Evolutionary conservation across 2,888 invertebrate genomes (phyloP).

Genomic region (Drosophila paramelanica): DNA sequence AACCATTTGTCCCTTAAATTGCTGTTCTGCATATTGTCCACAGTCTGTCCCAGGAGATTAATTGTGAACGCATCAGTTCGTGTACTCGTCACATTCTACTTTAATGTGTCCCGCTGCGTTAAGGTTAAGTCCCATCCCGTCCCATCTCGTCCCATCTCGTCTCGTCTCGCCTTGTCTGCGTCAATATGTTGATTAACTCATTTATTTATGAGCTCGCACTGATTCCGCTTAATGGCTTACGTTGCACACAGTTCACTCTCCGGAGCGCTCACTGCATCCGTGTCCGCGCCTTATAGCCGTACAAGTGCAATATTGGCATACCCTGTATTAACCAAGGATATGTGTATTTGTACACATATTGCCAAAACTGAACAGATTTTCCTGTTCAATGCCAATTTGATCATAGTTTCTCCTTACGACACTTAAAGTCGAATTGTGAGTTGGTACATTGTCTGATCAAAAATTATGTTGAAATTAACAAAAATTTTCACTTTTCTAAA

Average conservation of each 20-base stretch:
- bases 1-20: constrained; percentile 13
- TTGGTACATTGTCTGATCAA: too few relatives aligned
- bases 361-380: neutral
- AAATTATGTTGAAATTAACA: too few relatives aligned
- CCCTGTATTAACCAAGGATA: constrained; percentile 10
- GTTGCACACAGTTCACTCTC: constrained; percentile 20
- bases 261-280: constrained; percentile 18
- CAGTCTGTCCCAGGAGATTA: constrained; percentile 34
- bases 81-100: constrained; percentile 4
- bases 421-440: too few relatives aligned
- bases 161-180: constrained; percentile 38
- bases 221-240: constrained; percentile 73
- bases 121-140: constrained; percentile 20
- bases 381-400: neutral
- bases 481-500: neutral
- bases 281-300: constrained; percentile 26
- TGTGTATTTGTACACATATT: neutral
- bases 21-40: constrained; percentile 10
- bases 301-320: constrained; percentile 46
- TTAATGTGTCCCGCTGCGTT: constrained; percentile 45
- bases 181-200: constrained; percentile 79
- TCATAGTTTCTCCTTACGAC: neutral
- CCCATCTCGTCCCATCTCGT: neutral
- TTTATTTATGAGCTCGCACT: constrained; percentile 76
- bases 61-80: constrained; percentile 48